Evolutionary conservation across 2,797 vertebrate genomes (phyloP).

Genomic region (Pseudomugil gertrudae): DNA sequence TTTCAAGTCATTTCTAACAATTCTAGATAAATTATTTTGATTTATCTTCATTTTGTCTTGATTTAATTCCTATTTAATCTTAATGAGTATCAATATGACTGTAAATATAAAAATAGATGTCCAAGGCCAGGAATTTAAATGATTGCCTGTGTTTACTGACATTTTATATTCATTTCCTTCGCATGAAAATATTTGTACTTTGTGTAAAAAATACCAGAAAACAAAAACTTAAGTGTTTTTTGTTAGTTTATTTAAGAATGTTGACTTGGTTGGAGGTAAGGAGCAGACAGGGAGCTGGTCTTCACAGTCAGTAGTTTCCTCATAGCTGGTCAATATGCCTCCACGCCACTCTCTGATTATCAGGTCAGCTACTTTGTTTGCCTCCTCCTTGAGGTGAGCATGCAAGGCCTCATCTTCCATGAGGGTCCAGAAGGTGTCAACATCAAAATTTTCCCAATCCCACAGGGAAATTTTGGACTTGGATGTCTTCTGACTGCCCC

Average conservation of each 20-base stretch:
- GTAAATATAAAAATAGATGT: neutral
- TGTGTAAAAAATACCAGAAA: neutral
- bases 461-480: neutral
- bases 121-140: neutral
- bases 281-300: neutral
- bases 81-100: neutral
- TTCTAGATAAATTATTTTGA: neutral
- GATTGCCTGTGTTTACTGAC: neutral
- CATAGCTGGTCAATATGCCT: neutral
- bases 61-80: neutral
- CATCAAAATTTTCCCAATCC: neutral
- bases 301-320: neutral
- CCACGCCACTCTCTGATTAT: neutral
- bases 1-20: neutral
- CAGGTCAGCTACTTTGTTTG: neutral
- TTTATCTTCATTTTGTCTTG: neutral
- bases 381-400: neutral
- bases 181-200: neutral
- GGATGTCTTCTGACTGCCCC: neutral
- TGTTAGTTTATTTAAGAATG: neutral
- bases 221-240: neutral
- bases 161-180: no score
- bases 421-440: conserved; percentile 5
- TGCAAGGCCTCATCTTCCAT: neutral
- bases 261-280: no score